Evolutionary conservation across 2,888 invertebrate species (phyloP).

Genomic region (Tethea ocularis): DNA sequence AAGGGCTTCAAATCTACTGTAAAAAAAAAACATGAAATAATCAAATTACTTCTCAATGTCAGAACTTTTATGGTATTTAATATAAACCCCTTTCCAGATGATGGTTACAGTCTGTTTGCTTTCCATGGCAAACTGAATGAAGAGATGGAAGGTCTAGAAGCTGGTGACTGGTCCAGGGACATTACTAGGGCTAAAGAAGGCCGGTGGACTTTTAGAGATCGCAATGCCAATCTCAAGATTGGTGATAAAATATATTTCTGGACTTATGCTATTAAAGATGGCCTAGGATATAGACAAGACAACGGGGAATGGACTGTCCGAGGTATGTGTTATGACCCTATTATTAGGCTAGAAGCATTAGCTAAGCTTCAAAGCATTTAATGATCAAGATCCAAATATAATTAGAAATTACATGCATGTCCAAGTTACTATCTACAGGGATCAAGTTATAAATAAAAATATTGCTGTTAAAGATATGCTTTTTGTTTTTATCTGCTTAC

Average conservation of each 20-base stretch:
- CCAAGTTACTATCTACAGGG: too few relatives aligned
- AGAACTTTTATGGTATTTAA: background rate
- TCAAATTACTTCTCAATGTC: background rate
- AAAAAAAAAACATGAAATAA: too few relatives aligned
- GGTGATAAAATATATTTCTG: conserved; percentile 90
- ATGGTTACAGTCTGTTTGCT: conserved; percentile 82
- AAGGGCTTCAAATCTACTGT: too few relatives aligned
- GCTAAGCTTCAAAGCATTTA: too few relatives aligned
- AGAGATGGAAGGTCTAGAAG: conserved; percentile 88
- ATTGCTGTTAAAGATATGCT: too few relatives aligned
- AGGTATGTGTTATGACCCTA: conserved; percentile 55
- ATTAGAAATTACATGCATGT: too few relatives aligned
- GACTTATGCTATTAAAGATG: conserved; percentile 88
- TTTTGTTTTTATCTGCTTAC: too few relatives aligned
- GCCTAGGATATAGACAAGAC: conserved; percentile 87
- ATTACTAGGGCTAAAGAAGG: conserved; percentile 85
- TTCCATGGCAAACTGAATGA: conserved; percentile 88
- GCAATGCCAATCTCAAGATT: conserved; percentile 79
- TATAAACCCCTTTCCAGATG: conserved; percentile 61
- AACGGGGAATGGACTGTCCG: conserved; percentile 83
- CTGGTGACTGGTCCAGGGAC: conserved; percentile 86
- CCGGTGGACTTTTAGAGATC: conserved; percentile 87
- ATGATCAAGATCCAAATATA: too few relatives aligned
- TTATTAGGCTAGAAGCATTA: background rate
- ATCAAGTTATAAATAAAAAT: too few relatives aligned